Evolutionary conservation across 2,888 invertebrate genomes (phyloP).

Genomic region (Venusia cambrica): DNA sequence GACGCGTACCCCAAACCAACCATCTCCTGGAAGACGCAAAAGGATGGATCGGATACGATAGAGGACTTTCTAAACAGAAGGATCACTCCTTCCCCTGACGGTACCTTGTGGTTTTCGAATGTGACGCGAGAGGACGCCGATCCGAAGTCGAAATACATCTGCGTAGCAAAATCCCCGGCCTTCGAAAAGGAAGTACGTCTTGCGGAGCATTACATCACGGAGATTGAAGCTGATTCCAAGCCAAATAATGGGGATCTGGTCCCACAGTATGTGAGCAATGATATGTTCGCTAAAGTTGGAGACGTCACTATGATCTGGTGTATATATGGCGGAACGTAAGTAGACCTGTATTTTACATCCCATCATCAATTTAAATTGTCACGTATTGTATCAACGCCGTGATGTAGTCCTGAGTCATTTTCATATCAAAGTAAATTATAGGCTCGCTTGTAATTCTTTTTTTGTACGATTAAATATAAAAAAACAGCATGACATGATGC

Average conservation of each 20-base stretch:
- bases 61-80: slow-evolving; percentile 42
- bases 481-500: no score
- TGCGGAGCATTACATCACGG: slow-evolving; percentile 53
- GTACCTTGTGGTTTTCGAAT: slow-evolving; percentile 57
- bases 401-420: no score
- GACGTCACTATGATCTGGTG: slow-evolving; percentile 57
- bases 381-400: no score
- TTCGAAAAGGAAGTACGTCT: slow-evolving; percentile 41
- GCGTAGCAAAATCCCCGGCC: slow-evolving; percentile 53
- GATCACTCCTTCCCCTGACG: slow-evolving; percentile 52
- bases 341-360: slow-evolving; percentile 21
- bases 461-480: no score
- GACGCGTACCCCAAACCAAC: slow-evolving; percentile 56
- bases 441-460: no score
- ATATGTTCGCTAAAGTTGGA: slow-evolving; percentile 48
- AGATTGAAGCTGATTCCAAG: slow-evolving; percentile 38
- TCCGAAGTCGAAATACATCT: slow-evolving; percentile 51
- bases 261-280: slow-evolving; percentile 52
- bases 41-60: slow-evolving; percentile 35
- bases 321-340: slow-evolving; percentile 68
- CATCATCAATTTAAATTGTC: no score
- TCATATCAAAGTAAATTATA: no score
- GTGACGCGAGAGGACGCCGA: slow-evolving; percentile 50
- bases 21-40: slow-evolving; percentile 53
- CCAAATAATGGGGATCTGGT: slow-evolving; percentile 45